phyloP scores from a whole-genome alignment of 1,140 invertebrate genomes.

The Leptestheria dahalacensis region DNA sequence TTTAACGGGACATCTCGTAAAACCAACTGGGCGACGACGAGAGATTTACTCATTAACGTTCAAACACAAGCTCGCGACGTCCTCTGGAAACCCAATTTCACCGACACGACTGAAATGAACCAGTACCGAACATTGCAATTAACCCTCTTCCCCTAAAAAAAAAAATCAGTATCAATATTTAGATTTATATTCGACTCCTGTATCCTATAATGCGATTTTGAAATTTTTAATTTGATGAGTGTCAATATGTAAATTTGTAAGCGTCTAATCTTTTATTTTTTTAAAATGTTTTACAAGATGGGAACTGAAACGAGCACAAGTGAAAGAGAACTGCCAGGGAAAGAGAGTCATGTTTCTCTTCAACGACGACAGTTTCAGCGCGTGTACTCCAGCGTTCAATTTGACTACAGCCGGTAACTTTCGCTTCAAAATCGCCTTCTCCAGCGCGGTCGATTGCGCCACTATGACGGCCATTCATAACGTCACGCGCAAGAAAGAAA shows the following conservation, averaged over 20 bases:
- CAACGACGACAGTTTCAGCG: slow-evolving; percentile 22
- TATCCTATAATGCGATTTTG: too few relatives aligned
- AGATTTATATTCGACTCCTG: not conserved
- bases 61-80: slow-evolving; percentile 18
- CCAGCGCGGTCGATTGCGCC: slow-evolving; percentile 19
- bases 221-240: too few relatives aligned
- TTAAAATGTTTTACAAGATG: slow-evolving; percentile 22
- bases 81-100: slow-evolving; percentile 27
- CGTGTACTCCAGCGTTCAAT: slow-evolving; percentile 27
- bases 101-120: slow-evolving; percentile 17
- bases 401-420: slow-evolving; percentile 24
- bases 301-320: slow-evolving; percentile 23
- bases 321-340: slow-evolving; percentile 23
- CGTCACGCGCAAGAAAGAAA: slow-evolving; percentile 23
- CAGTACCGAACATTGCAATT: too few relatives aligned
- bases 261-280: too few relatives aligned
- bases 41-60: slow-evolving; percentile 26
- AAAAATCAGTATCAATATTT: slow-evolving; percentile 5
- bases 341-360: slow-evolving; percentile 23
- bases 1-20: slow-evolving; percentile 25
- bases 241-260: too few relatives aligned
- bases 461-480: slow-evolving; percentile 5
- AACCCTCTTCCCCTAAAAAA: not conserved
- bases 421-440: slow-evolving; percentile 26
- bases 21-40: slow-evolving; percentile 23